A percentile compares a stretch with the other conserved stretches of the same genome.
Conservation (phyloP, 2,888 invertebrate species). For the Acrocyrtus sp. region DNA sequence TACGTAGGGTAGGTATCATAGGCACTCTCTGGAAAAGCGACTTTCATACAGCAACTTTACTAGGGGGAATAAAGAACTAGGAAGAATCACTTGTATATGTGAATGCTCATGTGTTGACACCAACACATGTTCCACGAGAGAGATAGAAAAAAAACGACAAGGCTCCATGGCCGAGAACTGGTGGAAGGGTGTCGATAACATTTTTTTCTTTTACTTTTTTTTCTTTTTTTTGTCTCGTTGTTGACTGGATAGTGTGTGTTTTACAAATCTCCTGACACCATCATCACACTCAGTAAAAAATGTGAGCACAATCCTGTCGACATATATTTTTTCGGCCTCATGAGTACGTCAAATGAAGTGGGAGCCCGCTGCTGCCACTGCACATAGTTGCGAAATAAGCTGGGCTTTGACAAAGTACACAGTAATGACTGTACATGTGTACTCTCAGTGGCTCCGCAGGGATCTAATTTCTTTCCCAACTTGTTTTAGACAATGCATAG, state of each 20-base stretch:
- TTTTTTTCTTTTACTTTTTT: too few species aligned
- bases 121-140: conserved; percentile 21
- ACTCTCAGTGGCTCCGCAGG: neutral
- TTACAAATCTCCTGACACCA: conserved; percentile 22
- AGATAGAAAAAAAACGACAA: conserved; percentile 8
- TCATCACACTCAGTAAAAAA: too few species aligned
- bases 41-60: neutral
- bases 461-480: neutral
- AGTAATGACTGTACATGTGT: neutral
- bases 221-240: neutral
- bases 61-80: conserved; percentile 6
- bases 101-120: neutral
- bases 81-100: conserved; percentile 2
- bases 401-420: too few species aligned
- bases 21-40: too few species aligned
- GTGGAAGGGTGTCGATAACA: conserved; percentile 35
- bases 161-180: conserved; percentile 36
- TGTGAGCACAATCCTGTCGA: conserved; percentile 24
- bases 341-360: too few species aligned
- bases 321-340: conserved; percentile 47
- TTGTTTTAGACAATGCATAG: neutral
- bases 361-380: too few species aligned
- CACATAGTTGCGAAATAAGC: too few species aligned
- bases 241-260: neutral
- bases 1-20: neutral